Base-by-base conservation (phyloP, 1,140 invertebrate species). In the Hirudo medicinalis region DNA sequence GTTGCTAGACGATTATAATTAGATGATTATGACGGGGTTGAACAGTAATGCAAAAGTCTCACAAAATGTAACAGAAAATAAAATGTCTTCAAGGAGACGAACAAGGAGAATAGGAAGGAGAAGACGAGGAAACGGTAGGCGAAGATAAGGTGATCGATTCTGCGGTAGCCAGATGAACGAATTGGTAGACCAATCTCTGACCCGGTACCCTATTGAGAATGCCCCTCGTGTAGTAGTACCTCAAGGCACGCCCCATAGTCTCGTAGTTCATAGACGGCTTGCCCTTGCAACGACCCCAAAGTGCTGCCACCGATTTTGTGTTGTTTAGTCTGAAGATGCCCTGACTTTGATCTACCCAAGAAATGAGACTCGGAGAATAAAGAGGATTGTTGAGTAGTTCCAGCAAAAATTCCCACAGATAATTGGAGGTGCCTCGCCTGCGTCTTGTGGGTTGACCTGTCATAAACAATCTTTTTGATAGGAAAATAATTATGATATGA, bases 181-280 rank as follows among this genome's bases (percentile, higher is more conserved):
- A 99, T 84, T 99, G 94, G 84, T 99, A 99, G 25, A 99, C 96
- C 69, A 99, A 86, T 74, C 96, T 85, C 82, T 99, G 96, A 9
- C 96, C 96, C 84, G 99, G 95, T 32, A 99, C 95, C 85, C 99
- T 99, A 74, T 95, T 94, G 75, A 99, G 83, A 80, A 99, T 99
- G 72, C 96, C 95, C 76, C 96, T 87, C 82, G 98, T 95, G 83
- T 99, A 99, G 83, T 99, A 99, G 84, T 99, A 99, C 85, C 94
- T 89, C 71, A 99, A 84, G 54, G 96, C 95, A 72, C 96, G 86
- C 13, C 95, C 95, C 95, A 99, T 98, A 53, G 96, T 99, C 84
- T 99, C 96, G 83, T 99, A 99, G 85, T 98, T 99, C 96, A 99
- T 99, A 82, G 97, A 94, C 2, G 95, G 95, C 83, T 99, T 99